Percentiles rank a stretch among this genome's conserved stretches.
Evolutionary conservation across 1,140 invertebrate genomes (phyloP).

Genomic region (Macrocentrus cingulum): DNA sequence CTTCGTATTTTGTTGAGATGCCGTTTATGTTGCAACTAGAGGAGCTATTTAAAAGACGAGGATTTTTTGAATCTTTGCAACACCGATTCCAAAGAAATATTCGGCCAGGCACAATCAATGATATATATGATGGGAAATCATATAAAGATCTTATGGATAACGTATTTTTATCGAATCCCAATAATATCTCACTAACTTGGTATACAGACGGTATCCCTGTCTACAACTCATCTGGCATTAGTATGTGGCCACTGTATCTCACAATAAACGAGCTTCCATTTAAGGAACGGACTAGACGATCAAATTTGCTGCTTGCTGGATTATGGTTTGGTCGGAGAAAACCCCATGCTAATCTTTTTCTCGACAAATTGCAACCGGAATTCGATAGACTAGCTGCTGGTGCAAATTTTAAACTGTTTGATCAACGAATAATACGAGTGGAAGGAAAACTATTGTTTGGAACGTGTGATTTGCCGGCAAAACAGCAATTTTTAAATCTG

Average conservation of each 20-base stretch:
- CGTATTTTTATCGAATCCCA: slow-evolving; percentile 26
- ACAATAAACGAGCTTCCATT: slow-evolving; percentile 42
- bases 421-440: slow-evolving; percentile 23
- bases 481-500: slow-evolving; percentile 27
- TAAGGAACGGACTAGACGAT: slow-evolving; percentile 27
- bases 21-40: not conserved
- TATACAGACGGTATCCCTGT: slow-evolving; percentile 43
- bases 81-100: slow-evolving; percentile 4
- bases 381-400: no score
- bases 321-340: slow-evolving; percentile 32
- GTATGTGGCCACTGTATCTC: slow-evolving; percentile 41
- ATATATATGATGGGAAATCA: slow-evolving; percentile 7
- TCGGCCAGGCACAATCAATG: not conserved
- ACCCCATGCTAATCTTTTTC: slow-evolving; percentile 26
- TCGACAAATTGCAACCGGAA: slow-evolving; percentile 19
- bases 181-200: slow-evolving; percentile 33
- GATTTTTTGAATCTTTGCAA: slow-evolving; percentile 9
- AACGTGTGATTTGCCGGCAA: slow-evolving; percentile 27
- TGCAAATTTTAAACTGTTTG: no score
- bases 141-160: slow-evolving; percentile 20
- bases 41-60: not conserved
- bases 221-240: slow-evolving; percentile 43
- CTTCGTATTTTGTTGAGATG: not conserved
- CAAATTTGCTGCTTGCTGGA: slow-evolving; percentile 33
- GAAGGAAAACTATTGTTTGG: slow-evolving; percentile 23